Evolutionary conservation across 2,888 invertebrate genomes (phyloP).

Genomic region (Chymomyza procnemis): DNA sequence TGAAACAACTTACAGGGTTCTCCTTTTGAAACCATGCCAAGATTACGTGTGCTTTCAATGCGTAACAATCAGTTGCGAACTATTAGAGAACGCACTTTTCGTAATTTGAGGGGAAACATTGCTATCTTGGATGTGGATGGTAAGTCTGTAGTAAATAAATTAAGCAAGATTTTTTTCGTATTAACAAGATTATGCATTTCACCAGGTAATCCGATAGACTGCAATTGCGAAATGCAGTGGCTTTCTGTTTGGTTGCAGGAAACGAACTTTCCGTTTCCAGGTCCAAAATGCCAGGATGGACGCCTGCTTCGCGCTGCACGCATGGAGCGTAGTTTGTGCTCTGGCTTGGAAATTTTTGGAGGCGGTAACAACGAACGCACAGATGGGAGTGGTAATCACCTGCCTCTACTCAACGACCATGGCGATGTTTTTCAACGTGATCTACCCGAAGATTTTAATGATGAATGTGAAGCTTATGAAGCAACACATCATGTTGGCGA

Average conservation of each 20-base stretch:
- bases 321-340: conserved; percentile 85
- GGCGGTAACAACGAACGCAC: conserved; percentile 61
- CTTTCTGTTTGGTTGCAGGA: conserved; percentile 89
- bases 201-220: conserved; percentile 89
- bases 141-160: conserved; percentile 66
- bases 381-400: conserved; percentile 78
- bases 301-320: conserved; percentile 86
- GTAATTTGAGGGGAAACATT: conserved; percentile 87
- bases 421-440: conserved; percentile 83
- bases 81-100: conserved; percentile 86
- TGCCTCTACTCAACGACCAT: conserved; percentile 83
- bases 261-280: conserved; percentile 82
- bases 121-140: conserved; percentile 91
- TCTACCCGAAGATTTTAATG: conserved; percentile 80
- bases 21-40: conserved; percentile 90
- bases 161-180: not conserved
- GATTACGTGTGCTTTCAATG: conserved; percentile 88
- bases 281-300: conserved; percentile 89
- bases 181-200: conserved; percentile 10
- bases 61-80: conserved; percentile 87
- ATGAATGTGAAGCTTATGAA: conserved; percentile 79
- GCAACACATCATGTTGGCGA: conserved; percentile 78
- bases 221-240: conserved; percentile 91
- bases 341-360: conserved; percentile 67
- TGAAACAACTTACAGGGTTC: conserved; percentile 79